Conservation (phyloP, 2,888 invertebrate species). For the Andrena minutula region DNA sequence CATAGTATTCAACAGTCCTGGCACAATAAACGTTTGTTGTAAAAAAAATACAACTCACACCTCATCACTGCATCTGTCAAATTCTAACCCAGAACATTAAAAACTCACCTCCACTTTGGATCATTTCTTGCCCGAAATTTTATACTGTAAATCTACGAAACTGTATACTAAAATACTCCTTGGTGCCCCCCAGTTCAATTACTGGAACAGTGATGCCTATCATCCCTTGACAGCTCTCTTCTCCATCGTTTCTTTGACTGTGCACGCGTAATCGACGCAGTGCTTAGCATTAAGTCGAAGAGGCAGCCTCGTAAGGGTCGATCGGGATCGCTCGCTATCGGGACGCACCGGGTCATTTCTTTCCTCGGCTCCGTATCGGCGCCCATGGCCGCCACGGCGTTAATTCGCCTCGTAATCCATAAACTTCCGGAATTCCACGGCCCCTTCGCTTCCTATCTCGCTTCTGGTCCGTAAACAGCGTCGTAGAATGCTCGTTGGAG, state of each 20-base stretch:
- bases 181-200: too few relatives aligned
- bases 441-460: conserved; percentile 48
- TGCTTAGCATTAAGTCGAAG: conserved; percentile 3
- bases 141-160: too few relatives aligned
- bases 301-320: not conserved
- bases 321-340: conserved; percentile 14
- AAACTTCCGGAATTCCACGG: conserved; percentile 63
- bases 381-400: conserved; percentile 14
- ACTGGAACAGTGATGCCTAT: too few relatives aligned
- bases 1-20: too few relatives aligned
- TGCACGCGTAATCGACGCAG: not conserved
- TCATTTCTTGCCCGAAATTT: too few relatives aligned
- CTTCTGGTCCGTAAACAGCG: conserved; percentile 73
- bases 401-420: conserved; percentile 70
- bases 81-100: too few relatives aligned
- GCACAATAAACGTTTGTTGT: too few relatives aligned
- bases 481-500: conserved; percentile 62
- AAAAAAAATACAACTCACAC: too few relatives aligned
- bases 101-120: too few relatives aligned
- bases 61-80: too few relatives aligned
- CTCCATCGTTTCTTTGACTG: not conserved
- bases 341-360: conserved; percentile 24
- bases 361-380: conserved; percentile 5
- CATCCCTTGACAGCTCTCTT: too few relatives aligned
- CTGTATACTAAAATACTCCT: too few relatives aligned